A percentile compares a stretch with the other conserved stretches of the same genome.
Evolutionary conservation across 1,140 invertebrate species (phyloP).

Genomic region (Calephelis nemesis): DNA sequence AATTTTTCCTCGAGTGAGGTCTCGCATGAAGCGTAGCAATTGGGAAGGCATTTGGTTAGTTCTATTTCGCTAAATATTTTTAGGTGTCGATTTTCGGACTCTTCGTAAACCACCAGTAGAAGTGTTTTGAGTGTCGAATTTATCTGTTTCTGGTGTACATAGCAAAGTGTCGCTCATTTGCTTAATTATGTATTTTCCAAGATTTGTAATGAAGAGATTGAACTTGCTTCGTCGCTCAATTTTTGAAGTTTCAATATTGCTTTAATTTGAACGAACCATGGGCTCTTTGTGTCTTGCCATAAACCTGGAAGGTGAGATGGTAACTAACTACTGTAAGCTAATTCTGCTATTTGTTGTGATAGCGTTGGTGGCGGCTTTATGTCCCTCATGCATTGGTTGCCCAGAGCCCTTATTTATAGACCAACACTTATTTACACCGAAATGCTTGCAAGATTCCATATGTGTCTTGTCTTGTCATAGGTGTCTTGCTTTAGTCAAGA

Average conservation of each 20-base stretch:
- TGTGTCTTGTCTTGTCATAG: no score
- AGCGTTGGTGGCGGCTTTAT: not conserved
- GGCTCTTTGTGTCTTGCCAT: constrained; percentile 23
- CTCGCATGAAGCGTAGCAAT: constrained; percentile 28
- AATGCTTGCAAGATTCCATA: no score
- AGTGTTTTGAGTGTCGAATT: constrained; percentile 8
- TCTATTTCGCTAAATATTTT: constrained; percentile 30
- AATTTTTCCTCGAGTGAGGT: constrained; percentile 30
- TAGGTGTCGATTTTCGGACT: constrained; percentile 22
- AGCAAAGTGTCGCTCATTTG: not conserved
- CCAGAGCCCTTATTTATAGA: no score
- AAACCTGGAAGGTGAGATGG: constrained; percentile 25
- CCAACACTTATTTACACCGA: no score
- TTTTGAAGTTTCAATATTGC: constrained; percentile 19
- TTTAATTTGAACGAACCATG: constrained; percentile 25
- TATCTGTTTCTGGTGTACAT: not conserved
- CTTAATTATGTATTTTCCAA: constrained; percentile 13
- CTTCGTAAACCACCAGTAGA: constrained; percentile 24
- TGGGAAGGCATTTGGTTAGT: constrained; percentile 30
- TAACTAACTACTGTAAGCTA: not conserved
- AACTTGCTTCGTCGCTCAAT: constrained; percentile 18
- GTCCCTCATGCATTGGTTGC: not conserved
- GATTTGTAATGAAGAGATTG: not conserved
- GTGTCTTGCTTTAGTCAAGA: no score
- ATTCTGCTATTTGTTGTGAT: not conserved